Percentiles rank a stretch among this genome's conserved stretches.
Conservation (phyloP, 2,888 invertebrate species). For the Mactromeris polynyma region DNA sequence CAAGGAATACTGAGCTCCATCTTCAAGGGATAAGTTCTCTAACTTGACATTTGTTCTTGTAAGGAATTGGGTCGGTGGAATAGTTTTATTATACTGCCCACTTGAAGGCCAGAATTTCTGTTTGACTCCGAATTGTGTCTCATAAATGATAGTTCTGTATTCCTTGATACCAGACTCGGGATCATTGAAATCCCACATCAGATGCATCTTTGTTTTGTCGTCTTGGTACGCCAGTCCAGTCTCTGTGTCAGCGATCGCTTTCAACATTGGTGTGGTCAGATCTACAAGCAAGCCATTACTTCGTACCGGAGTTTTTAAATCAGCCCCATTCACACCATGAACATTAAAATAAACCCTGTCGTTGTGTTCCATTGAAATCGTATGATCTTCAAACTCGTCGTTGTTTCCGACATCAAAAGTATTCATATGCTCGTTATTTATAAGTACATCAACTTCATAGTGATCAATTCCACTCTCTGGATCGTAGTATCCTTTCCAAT, state of each 20-base stretch:
- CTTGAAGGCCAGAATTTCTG: constrained; percentile 66
- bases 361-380: constrained; percentile 64
- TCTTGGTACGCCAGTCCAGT: constrained; percentile 57
- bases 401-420: constrained; percentile 56
- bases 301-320: constrained; percentile 42
- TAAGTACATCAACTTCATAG: constrained; percentile 67
- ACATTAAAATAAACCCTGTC: constrained; percentile 63
- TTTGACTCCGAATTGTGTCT: constrained; percentile 66
- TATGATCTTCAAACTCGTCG: constrained; percentile 57
- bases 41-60: constrained; percentile 34
- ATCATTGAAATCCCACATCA: constrained; percentile 75
- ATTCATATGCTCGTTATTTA: constrained; percentile 67
- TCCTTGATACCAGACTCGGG: constrained; percentile 72
- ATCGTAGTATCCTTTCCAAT: constrained; percentile 70
- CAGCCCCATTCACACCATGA: constrained; percentile 76
- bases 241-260: constrained; percentile 49
- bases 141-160: constrained; percentile 69
- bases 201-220: constrained; percentile 50
- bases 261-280: constrained; percentile 73
- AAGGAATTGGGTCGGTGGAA: neutral
- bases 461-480: constrained; percentile 71
- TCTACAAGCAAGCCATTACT: constrained; percentile 76
- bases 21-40: constrained; percentile 47
- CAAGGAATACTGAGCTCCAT: constrained; percentile 72
- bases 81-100: constrained; percentile 45